Base-by-base conservation (phyloP, 1,140 invertebrate genomes). In the Adoxophyes honmai region DNA sequence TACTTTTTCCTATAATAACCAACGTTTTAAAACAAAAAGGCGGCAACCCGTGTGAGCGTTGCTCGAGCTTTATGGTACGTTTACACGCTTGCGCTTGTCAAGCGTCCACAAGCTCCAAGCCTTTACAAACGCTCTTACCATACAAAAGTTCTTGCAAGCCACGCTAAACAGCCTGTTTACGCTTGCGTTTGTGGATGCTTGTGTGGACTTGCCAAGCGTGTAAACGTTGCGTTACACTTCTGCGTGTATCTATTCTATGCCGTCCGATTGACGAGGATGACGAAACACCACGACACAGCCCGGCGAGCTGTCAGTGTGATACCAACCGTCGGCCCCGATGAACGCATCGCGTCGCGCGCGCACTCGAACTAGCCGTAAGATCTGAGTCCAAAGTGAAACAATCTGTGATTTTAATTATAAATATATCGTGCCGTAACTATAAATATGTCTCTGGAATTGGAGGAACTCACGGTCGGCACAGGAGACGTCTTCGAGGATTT, bases 401-500 rank as follows among this genome's bases (percentile, higher is more conserved):
- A 62, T 79, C 82, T 86, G 82, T 88, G 85, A 86, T 85, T 61
- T 75, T 75, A 66, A 71, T 69, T 64, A 65, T 60, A 64, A 60
- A 70, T 48, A 64, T 62, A 69, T 79, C 74, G n/a, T n/a, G n/a
- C n/a, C n/a, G n/a, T n/a, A n/a, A 80, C 11, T 48, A 48, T 48
- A 1, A 6, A 78, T 73, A 89, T 89, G 88, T 89, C 88, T 75
- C 73, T 90, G 71, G 88, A 90, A 69, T 75, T 90, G 58, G 86
- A 90, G 73, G 88, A 90, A 44, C 53, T 83, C 7, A 76, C 83
- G 39, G 85, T 81, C 37, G 66, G 72, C 38, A 82, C 84, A 35
- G 91, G 92, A 57, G 91, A 92, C 75, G 90, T 92, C 72, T 89
- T 93, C 79, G 91, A 93, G 73, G 92, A 93, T 78, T 91, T 92